Percentiles rank a stretch among this genome's conserved stretches.
phyloP scores from a whole-genome alignment of 2,113 vertebrate genomes.

The Sinocyclocheilus maitianheensis region DNA sequence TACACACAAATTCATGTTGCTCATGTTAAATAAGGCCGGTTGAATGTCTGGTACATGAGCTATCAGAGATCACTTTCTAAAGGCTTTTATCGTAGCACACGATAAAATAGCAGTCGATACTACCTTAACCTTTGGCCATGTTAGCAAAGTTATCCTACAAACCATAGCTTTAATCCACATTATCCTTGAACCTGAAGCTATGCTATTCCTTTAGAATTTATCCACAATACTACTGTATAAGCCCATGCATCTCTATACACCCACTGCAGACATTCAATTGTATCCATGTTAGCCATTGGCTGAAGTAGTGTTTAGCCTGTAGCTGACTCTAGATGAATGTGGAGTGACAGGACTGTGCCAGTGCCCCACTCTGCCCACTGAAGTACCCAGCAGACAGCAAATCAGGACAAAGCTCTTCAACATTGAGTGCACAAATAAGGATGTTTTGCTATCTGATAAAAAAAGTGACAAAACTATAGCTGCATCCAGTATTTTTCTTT shows the following conservation, averaged over 20 bases:
- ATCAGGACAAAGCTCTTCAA: not conserved
- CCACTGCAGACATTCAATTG: not conserved
- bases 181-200: not conserved
- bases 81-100: not conserved
- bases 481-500: not conserved
- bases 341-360: conserved; percentile 31
- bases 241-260: not conserved
- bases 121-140: conserved; percentile 17
- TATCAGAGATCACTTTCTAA: not conserved
- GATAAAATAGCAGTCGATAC: not conserved
- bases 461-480: not conserved
- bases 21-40: not conserved
- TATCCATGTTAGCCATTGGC: conserved; percentile 12
- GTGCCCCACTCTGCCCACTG: conserved; percentile 8
- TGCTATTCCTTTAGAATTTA: conserved; percentile 10
- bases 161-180: not conserved
- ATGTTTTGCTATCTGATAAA: not conserved
- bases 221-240: not conserved
- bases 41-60: not conserved
- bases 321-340: conserved; percentile 32
- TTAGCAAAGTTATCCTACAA: not conserved
- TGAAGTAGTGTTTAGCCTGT: conserved; percentile 29
- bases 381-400: conserved; percentile 11
- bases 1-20: not conserved
- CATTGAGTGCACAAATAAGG: conserved; percentile 2